phyloP scores from a whole-genome alignment of 1,140 invertebrate genomes.

The Semibalanus balanoides region DNA sequence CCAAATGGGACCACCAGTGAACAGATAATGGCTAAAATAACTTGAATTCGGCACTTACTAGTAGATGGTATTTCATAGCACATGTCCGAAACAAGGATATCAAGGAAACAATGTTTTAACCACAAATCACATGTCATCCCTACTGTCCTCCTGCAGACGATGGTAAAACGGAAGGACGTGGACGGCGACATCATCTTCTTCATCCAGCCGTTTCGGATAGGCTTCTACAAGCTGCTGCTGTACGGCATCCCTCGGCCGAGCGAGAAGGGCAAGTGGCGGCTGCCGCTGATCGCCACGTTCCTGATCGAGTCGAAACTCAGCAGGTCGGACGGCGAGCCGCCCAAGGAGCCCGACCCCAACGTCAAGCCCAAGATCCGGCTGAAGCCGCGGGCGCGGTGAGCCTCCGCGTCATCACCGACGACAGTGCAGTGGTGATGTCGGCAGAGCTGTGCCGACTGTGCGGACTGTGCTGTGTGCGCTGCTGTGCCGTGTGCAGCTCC shows the following conservation, averaged over 20 bases:
- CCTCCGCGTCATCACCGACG: background rate
- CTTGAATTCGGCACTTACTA: too few relatives aligned
- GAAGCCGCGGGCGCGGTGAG: background rate
- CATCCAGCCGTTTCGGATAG: conserved; percentile 25
- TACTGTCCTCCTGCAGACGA: background rate
- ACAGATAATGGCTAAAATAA: too few relatives aligned
- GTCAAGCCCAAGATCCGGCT: conserved; percentile 8
- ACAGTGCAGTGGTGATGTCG: too few relatives aligned
- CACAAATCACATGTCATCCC: too few relatives aligned
- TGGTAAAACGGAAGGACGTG: conserved; percentile 17
- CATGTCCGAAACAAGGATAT: too few relatives aligned
- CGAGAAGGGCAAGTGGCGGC: conserved; percentile 26
- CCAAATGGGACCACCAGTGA: too few relatives aligned
- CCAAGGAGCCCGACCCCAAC: conserved; percentile 9
- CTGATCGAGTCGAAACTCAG: conserved; percentile 29
- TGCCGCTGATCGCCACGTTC: conserved; percentile 27
- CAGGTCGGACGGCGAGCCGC: conserved; percentile 3
- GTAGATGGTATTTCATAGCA: too few relatives aligned
- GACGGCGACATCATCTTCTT: conserved; percentile 23
- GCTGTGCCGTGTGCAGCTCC: too few relatives aligned
- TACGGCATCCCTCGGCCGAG: conserved; percentile 29
- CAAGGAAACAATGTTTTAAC: too few relatives aligned
- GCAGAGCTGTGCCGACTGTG: too few relatives aligned
- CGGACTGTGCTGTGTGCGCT: too few relatives aligned
- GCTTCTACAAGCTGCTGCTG: conserved; percentile 28